A percentile compares a stretch with the other conserved stretches of the same genome.
phyloP scores from a whole-genome alignment of 1,140 invertebrate genomes.

The Drosophila tropicalis region DNA sequence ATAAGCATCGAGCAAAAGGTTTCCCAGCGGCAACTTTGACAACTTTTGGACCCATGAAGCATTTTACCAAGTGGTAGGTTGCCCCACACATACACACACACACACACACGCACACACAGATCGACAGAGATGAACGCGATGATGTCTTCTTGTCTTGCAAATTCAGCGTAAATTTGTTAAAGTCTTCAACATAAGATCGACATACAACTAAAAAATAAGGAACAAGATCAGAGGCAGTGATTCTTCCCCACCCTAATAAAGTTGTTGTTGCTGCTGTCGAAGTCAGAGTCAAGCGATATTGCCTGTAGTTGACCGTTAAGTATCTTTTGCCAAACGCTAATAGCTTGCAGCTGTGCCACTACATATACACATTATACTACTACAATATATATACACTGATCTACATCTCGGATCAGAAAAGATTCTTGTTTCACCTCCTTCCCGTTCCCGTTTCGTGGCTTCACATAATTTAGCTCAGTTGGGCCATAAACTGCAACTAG shows the following conservation, averaged over 20 bases:
- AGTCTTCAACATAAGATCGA: constrained; percentile 31
- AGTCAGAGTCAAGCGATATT: constrained; percentile 15
- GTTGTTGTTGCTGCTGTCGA: constrained; percentile 40
- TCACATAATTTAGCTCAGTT: constrained; percentile 68
- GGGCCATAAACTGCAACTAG: constrained; percentile 69
- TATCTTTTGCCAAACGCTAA: constrained; percentile 55
- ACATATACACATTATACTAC: not conserved
- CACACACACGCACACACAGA: not conserved
- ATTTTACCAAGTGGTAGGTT: constrained; percentile 2
- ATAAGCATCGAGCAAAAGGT: constrained; percentile 51
- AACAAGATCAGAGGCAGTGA: not conserved
- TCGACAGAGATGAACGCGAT: not conserved
- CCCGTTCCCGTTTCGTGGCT: constrained; percentile 12
- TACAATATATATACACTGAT: constrained; percentile 12
- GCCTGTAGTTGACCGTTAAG: constrained; percentile 49
- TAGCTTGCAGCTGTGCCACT: constrained; percentile 66
- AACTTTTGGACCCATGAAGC: constrained; percentile 25
- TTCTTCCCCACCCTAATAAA: constrained; percentile 55
- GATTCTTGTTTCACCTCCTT: constrained; percentile 5
- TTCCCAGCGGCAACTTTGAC: constrained; percentile 66
- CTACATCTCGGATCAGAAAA: constrained; percentile 33
- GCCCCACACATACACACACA: not conserved
- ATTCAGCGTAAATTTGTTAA: constrained; percentile 65
- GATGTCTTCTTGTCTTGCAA: constrained; percentile 38
- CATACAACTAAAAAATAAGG: not conserved